Base-by-base conservation (phyloP, 2,797 vertebrate species). In the Psittacula echo region DNA sequence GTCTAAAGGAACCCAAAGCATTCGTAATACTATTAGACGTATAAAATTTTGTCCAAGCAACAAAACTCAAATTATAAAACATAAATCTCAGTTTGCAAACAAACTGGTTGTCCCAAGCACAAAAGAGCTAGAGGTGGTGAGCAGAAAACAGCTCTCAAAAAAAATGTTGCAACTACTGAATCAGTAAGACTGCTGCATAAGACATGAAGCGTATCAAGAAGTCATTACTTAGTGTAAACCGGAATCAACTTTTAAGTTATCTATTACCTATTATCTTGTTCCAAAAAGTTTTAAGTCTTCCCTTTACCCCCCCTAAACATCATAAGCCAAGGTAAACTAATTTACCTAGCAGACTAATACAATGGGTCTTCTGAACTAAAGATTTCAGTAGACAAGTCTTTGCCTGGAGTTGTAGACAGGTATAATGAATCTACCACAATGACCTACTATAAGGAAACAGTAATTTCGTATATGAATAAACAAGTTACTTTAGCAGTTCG, bases 361-460 rank as follows among this genome's bases (percentile, higher is more conserved):
- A 96, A 90, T 74, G 71, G 41, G n/a, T 61, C 90, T 91, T 93
- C 87, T 90, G 58, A 95, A 93, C 14, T 62, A 66, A 74, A 72
- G 53, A 86, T 86, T 91, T 74, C 83, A 81, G 65, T 51, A 89
- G 92, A 74, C 83, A 93, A 95, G 88, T 70, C 77, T 27, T 86
- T 90, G 90, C 84, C 86, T 95, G 76, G 74, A 89, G 70, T 48
- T 87, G 70, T 13, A 93, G 79, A 88, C 87, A 86, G 58, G n/a
- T 58, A 76, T 71, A 95, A 86, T 0, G 2, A 92, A 94, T 70
- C 67, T 78, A 72, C 75, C 70, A 92, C 89, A 95, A 87, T 82
- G 84, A 83, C 39, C 88, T 89, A 66, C 70, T 94, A 75, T 78
- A 89, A 92, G 81, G 73, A 95, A 92, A 95, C 68, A 27, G 60